These are phyloP conservation scores for Neolamprologus cancellatus DNA, from an alignment of 2,113 vertebrate genomes.

Conservation along the genomic window DNA sequence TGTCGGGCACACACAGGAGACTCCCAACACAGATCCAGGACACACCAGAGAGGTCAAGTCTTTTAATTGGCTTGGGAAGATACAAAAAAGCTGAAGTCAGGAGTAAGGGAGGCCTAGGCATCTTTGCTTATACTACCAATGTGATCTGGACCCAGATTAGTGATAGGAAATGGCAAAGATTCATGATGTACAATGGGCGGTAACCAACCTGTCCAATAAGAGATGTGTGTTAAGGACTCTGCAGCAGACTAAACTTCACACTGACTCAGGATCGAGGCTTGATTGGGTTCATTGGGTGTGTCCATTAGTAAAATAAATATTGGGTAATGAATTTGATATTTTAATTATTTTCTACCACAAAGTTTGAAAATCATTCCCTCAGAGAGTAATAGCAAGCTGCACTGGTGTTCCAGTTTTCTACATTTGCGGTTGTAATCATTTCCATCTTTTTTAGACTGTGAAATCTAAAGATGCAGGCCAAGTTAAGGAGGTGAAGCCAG, in stretches of 20 bases:
- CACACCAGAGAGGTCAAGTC: not conserved
- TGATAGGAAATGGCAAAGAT: not conserved
- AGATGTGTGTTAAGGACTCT: not conserved
- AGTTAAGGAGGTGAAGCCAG: conserved; percentile 74
- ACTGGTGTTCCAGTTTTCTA: not conserved
- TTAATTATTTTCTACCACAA: not conserved
- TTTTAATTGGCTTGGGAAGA: not conserved
- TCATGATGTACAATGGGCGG: not conserved
- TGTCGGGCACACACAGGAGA: not conserved
- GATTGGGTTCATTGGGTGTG: not conserved
- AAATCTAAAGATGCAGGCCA: conserved; percentile 77
- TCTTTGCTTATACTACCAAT: not conserved
- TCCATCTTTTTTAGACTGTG: conserved; percentile 49
- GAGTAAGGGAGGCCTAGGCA: not conserved
- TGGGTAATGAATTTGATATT: not conserved
- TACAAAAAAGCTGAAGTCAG: not conserved
- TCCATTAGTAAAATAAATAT: not conserved
- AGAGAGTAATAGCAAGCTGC: not conserved
- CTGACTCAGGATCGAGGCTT: not conserved
- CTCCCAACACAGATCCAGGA: not conserved
- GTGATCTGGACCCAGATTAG: not conserved
- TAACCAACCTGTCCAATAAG: not conserved
- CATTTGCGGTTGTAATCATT: not conserved
- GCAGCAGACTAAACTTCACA: not conserved
- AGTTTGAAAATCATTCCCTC: not conserved